Percentiles rank a stretch among this genome's conserved stretches.
phyloP scores from a whole-genome alignment of 2,888 invertebrate species.

The Cheilosia urbana region DNA sequence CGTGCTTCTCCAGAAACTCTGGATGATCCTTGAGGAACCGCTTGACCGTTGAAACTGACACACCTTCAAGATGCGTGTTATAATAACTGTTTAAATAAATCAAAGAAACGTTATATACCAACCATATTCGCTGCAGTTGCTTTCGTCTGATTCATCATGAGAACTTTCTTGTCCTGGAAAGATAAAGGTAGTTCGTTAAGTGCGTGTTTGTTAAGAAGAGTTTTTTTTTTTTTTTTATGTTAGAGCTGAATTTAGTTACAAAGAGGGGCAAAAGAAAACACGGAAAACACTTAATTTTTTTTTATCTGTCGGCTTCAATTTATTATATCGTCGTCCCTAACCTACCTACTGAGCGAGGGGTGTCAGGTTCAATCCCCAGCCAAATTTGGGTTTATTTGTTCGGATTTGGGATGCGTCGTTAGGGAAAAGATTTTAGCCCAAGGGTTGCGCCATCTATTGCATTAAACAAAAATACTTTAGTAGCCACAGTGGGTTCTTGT shows the following conservation, averaged over 20 bases:
- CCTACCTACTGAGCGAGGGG: no score
- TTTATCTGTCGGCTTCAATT: no score
- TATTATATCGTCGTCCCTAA: no score
- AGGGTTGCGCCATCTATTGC: no score
- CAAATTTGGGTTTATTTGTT: no score
- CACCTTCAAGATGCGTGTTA: constrained; percentile 13
- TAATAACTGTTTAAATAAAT: background rate
- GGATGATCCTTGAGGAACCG: constrained; percentile 86
- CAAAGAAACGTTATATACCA: background rate
- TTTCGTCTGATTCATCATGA: constrained; percentile 70
- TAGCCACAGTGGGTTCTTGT: no score
- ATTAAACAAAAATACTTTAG: no score
- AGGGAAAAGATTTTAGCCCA: no score
- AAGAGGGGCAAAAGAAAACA: no score
- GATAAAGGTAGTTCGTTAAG: background rate
- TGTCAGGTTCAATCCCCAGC: no score
- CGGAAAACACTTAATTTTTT: no score
- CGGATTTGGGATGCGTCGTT: no score
- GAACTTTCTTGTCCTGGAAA: constrained; percentile 66
- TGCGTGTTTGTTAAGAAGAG: background rate
- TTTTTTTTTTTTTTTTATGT: background rate
- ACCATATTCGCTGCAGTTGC: constrained; percentile 66
- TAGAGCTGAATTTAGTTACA: background rate
- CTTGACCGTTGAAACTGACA: constrained; percentile 83
- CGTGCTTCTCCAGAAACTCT: constrained; percentile 87